Evolutionary conservation across 2,888 invertebrate species (phyloP).

Genomic region (Antheraea assamensis): DNA sequence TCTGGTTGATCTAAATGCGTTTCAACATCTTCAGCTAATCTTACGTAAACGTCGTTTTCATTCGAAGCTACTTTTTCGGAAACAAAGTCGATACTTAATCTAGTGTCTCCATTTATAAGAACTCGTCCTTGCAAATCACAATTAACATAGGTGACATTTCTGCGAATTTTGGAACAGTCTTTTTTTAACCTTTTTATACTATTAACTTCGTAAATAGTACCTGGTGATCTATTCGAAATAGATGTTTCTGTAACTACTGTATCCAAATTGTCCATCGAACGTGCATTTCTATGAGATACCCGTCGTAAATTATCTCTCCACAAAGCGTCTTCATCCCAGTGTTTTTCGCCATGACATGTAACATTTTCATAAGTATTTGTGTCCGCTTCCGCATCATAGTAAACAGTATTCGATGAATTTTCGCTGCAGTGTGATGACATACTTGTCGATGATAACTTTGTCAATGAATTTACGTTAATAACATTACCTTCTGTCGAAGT

Average conservation of each 20-base stretch:
- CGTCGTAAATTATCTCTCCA: constrained; percentile 91
- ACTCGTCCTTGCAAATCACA: constrained; percentile 83
- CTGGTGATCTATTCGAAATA: constrained; percentile 46
- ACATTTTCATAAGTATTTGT: constrained; percentile 72
- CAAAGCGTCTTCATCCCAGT: constrained; percentile 92
- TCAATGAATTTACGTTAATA: constrained; percentile 50
- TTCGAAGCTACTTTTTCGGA: constrained; percentile 62
- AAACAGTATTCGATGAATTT: constrained; percentile 75
- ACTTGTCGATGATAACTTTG: constrained; percentile 70
- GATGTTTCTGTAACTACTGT: constrained; percentile 53
- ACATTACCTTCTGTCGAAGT: constrained; percentile 53
- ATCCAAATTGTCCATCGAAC: constrained; percentile 92
- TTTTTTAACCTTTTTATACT: constrained; percentile 74
- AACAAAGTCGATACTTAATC: constrained; percentile 42
- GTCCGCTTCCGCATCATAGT: constrained; percentile 76
- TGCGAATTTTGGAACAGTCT: constrained; percentile 74
- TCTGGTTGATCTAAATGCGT: constrained; percentile 57
- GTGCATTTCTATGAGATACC: constrained; percentile 90
- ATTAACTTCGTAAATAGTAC: constrained; percentile 63
- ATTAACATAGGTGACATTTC: constrained; percentile 91
- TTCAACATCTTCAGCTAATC: constrained; percentile 65
- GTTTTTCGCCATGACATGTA: constrained; percentile 84
- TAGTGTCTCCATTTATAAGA: constrained; percentile 60
- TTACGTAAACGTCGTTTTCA: constrained; percentile 80
- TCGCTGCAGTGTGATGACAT: constrained; percentile 78